Base-by-base conservation (phyloP, 92 coral and sea anemone genomes). In the Parazoanthus atlanticus region DNA sequence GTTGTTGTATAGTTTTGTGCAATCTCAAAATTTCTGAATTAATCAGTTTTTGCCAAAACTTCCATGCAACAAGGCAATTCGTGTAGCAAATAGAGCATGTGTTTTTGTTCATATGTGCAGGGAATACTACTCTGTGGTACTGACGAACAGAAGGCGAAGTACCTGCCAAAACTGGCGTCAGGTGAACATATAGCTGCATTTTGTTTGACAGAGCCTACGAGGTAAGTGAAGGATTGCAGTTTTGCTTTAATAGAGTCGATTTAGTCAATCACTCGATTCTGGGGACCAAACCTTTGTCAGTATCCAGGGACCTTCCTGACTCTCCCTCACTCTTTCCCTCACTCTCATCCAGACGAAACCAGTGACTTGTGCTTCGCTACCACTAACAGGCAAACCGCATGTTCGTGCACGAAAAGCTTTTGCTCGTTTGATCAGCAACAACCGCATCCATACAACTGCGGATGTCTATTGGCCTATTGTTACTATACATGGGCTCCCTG, bases 141-240 rank as follows among this genome's bases (percentile, higher is more conserved):
- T 49, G 93, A 93, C 26, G 85, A 58, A 36, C 98, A 95, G 78
- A 95, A 95, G 86, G 65, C 67, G 52, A 90, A 92, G 80, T 95
- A 95, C 86, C 89, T 95, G 5, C 98, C 98, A 47, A 93, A 80
- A 71, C 92, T 95, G 47, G 98, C 98, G 28, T 84, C 93, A 32
- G 98, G 98, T 9, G 94, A 95, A 66, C 93, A 95, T 46, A 95
- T 95, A 3, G 98, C 98, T 32, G 96, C 98, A 25, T 95, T 95
- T 64, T 93, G 96, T 74, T 89, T 95, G 8, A 95, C 98, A 56
- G 98, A 94, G 69, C 97, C 97, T 25, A 86, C 95, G 69, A 94
- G 96, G 96, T 94, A 90, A 19, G 47, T 52, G 19, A 61, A 61
- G n/a, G 10, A 34, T 47, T 84, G 12, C 43, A 81, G 69, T 26